A percentile compares a stretch with the other conserved stretches of the same genome.
These are phyloP conservation scores for Hypsibius dujardini DNA, from an alignment of 1,140 invertebrate genomes.

Conservation along the genomic window DNA sequence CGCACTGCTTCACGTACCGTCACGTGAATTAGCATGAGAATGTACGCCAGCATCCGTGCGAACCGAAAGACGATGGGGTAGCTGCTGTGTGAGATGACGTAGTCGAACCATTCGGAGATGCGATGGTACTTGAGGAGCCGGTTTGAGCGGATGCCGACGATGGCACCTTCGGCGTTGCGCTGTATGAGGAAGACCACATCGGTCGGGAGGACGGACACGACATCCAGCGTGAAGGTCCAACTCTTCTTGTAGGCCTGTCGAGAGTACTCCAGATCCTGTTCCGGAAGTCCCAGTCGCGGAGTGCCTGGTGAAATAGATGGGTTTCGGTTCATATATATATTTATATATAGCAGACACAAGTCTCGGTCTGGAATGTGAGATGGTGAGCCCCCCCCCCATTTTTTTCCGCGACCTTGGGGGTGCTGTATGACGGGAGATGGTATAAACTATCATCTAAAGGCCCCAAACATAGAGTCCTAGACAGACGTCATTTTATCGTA, in stretches of 20 bases:
- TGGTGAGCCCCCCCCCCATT: too few relatives aligned
- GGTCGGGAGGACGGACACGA: constrained; percentile 60
- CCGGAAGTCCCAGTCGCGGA: constrained; percentile 76
- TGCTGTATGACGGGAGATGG: too few relatives aligned
- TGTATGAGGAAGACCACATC: constrained; percentile 54
- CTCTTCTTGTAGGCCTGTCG: constrained; percentile 56
- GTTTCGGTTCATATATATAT: too few relatives aligned
- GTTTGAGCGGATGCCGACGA: constrained; percentile 54
- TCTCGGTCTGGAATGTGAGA: too few relatives aligned
- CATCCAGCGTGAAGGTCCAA: constrained; percentile 43
- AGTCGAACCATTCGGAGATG: constrained; percentile 72
- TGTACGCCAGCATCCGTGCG: constrained; percentile 50
- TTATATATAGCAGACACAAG: too few relatives aligned
- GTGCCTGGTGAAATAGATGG: constrained; percentile 44
- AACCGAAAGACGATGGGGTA: constrained; percentile 77
- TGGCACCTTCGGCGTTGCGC: constrained; percentile 24
- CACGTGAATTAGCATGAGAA: constrained; percentile 81
- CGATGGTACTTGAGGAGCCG: constrained; percentile 58
- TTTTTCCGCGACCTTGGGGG: too few relatives aligned
- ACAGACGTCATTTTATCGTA: too few relatives aligned
- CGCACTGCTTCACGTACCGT: background rate
- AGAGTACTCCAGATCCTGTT: constrained; percentile 56
- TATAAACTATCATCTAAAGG: too few relatives aligned
- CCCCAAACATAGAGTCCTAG: too few relatives aligned
- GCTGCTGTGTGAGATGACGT: constrained; percentile 75